Percentiles rank a stretch among this genome's conserved stretches.
phyloP scores from a whole-genome alignment of 2,113 vertebrate genomes.

The Pipa parva region DNA sequence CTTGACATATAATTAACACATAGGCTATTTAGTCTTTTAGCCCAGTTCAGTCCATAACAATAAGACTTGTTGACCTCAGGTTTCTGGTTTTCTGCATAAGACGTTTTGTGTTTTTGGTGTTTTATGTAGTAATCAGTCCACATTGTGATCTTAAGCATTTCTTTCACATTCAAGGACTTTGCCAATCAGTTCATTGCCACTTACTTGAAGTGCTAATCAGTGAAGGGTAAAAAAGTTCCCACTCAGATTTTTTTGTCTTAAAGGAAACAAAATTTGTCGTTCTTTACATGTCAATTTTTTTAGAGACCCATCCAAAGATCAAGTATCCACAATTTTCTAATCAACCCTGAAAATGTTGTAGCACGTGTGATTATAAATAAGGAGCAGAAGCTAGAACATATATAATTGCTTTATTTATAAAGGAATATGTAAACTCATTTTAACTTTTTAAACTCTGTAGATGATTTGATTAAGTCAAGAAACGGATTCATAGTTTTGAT shows the following conservation, averaged over 20 bases:
- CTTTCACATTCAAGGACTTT: slow-evolving; percentile 22
- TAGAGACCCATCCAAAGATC: slow-evolving; percentile 6
- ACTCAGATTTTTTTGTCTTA: slow-evolving; percentile 17
- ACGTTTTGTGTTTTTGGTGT: slow-evolving; percentile 23
- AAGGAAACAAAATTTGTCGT: background rate
- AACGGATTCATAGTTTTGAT: background rate
- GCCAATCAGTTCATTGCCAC: slow-evolving; percentile 36
- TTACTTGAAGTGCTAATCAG: slow-evolving; percentile 43
- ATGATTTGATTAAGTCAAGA: background rate
- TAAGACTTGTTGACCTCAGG: slow-evolving; percentile 2
- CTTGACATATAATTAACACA: slow-evolving; percentile 4
- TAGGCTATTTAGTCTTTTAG: background rate
- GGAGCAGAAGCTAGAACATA: background rate
- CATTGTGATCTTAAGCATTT: background rate
- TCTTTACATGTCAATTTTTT: slow-evolving; percentile 25
- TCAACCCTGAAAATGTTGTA: background rate
- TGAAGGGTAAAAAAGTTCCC: slow-evolving; percentile 6
- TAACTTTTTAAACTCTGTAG: background rate
- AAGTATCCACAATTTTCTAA: slow-evolving; percentile 36
- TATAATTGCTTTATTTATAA: slow-evolving; percentile 9
- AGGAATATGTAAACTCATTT: background rate
- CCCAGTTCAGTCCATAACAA: background rate
- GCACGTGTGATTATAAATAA: background rate
- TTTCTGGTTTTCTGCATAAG: slow-evolving; percentile 28
- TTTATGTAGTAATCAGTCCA: slow-evolving; percentile 40